These are phyloP conservation scores for Pammene fasciana DNA, from an alignment of 2,888 invertebrate species.

Conservation along the genomic window DNA sequence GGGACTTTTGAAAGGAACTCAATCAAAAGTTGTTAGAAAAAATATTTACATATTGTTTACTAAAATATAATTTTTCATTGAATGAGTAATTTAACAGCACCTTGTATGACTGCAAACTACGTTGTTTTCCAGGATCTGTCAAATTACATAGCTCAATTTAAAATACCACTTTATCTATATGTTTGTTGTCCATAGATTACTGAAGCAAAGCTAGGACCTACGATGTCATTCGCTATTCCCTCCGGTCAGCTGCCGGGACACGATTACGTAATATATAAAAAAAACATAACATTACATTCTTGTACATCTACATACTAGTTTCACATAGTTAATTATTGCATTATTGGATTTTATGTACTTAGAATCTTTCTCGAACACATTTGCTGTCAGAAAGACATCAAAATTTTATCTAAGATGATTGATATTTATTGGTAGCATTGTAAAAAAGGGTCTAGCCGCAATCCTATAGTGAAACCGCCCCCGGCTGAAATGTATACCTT, in stretches of 20 bases:
- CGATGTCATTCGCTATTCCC: conserved; percentile 65
- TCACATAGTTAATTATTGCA: conserved; percentile 20
- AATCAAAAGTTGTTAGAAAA: neutral
- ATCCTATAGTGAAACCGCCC: too few species aligned
- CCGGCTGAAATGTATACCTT: too few species aligned
- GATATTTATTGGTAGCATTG: neutral
- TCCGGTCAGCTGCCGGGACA: conserved; percentile 61
- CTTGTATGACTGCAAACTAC: too few species aligned
- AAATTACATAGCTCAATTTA: too few species aligned
- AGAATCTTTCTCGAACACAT: neutral
- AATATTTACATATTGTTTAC: conserved; percentile 28
- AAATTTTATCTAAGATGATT: neutral
- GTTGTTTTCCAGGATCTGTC: too few species aligned
- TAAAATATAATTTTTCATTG: conserved; percentile 9
- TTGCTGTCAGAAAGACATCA: neutral
- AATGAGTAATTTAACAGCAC: too few species aligned
- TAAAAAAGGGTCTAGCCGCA: too few species aligned
- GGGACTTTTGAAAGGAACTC: conserved; percentile 38
- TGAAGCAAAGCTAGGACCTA: conserved; percentile 63
- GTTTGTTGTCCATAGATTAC: conserved; percentile 72
- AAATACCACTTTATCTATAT: too few species aligned
- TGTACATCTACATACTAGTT: conserved; percentile 31
- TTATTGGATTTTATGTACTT: neutral
- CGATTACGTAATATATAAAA: conserved; percentile 63
- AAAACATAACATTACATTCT: conserved; percentile 34